A percentile compares a stretch with the other conserved stretches of the same genome.
Evolutionary conservation across 2,888 invertebrate species (phyloP).

Genomic region (Cordilura impudica): DNA sequence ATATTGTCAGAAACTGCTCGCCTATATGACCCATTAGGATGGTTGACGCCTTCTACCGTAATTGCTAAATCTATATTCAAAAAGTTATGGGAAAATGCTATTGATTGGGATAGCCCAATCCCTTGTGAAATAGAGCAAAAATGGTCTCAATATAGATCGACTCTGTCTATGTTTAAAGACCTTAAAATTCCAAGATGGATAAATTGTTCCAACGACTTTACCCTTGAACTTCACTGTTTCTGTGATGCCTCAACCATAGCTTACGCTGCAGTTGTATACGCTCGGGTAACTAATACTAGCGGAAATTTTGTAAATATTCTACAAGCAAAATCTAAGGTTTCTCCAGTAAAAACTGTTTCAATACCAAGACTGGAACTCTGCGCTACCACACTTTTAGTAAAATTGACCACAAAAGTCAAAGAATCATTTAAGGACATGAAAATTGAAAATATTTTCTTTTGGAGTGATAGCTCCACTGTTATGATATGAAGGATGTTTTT

Average conservation of each 20-base stretch:
- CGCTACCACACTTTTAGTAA: not conserved
- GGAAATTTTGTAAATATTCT: constrained; percentile 29
- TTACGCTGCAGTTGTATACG: constrained; percentile 18
- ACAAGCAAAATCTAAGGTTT: constrained; percentile 25
- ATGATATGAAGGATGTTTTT: no score
- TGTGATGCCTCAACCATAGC: constrained; percentile 30
- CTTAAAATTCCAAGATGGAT: constrained; percentile 29
- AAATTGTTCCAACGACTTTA: not conserved
- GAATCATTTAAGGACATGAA: no score
- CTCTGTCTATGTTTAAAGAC: not conserved
- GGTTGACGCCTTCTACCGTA: no score
- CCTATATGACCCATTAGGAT: constrained; percentile 16
- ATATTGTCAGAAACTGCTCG: constrained; percentile 28
- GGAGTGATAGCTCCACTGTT: constrained; percentile 44
- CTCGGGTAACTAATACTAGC: not conserved
- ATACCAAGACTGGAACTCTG: constrained; percentile 15
- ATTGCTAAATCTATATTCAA: constrained; percentile 11
- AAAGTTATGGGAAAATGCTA: constrained; percentile 8
- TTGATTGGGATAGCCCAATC: constrained; percentile 20
- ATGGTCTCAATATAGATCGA: not conserved
- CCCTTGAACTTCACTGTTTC: constrained; percentile 8
- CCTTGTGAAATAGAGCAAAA: not conserved
- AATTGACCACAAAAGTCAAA: not conserved
- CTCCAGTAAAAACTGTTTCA: constrained; percentile 16
- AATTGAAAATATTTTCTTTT: constrained; percentile 24